These are phyloP conservation scores for Ochropacha duplaris DNA, from an alignment of 2,888 invertebrate genomes.

Conservation along the genomic window DNA sequence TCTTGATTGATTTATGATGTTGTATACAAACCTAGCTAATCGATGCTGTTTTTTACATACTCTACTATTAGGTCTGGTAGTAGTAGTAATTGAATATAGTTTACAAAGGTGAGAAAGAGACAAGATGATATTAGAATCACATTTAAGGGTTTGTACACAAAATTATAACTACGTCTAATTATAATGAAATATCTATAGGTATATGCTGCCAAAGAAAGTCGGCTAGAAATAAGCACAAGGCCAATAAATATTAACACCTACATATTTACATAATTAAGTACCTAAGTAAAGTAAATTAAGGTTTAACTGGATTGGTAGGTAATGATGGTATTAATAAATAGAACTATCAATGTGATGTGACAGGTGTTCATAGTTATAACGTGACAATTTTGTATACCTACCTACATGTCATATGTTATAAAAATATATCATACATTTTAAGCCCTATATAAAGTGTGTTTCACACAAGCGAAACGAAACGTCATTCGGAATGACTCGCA, in stretches of 20 bases:
- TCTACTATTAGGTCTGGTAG: background rate
- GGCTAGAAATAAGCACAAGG: too few relatives aligned
- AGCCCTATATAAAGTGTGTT: background rate
- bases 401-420: background rate
- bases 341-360: too few relatives aligned
- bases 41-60: background rate
- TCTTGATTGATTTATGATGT: background rate
- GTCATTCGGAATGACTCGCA: background rate
- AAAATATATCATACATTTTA: background rate
- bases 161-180: background rate
- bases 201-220: too few relatives aligned
- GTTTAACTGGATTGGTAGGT: too few relatives aligned
- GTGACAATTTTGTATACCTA: too few relatives aligned
- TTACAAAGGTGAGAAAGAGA: background rate
- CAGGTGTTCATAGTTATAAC: too few relatives aligned
- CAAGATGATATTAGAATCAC: background rate
- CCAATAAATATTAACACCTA: too few relatives aligned
- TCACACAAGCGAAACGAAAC: background rate
- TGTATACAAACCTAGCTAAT: background rate
- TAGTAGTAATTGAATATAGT: background rate
- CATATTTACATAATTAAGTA: too few relatives aligned
- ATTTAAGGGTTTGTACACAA: background rate
- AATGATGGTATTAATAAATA: too few relatives aligned
- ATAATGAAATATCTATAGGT: too few relatives aligned
- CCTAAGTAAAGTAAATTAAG: too few relatives aligned